Evolutionary conservation across 2,113 vertebrate genomes (phyloP).

Genomic region (Micronycteris hirsuta): DNA sequence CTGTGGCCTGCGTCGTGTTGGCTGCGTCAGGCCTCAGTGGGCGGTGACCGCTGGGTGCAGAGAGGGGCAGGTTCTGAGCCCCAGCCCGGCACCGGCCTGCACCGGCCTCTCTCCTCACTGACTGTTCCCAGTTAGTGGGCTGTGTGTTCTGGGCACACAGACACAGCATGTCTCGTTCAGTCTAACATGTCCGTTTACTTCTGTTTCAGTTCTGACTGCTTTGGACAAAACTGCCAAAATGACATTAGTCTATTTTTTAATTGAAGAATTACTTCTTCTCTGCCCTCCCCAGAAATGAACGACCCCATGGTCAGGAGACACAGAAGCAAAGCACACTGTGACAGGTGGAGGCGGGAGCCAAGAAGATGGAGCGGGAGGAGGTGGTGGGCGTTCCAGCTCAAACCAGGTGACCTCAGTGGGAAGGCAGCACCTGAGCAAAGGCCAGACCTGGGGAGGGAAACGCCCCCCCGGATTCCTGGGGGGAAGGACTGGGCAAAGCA

Average conservation of each 20-base stretch:
- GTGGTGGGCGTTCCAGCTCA: not conserved
- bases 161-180: not conserved
- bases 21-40: too few species aligned
- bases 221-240: not conserved
- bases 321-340: not conserved
- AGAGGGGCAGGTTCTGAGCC: too few species aligned
- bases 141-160: not conserved
- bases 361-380: not conserved
- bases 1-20: too few species aligned
- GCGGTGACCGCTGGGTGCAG: too few species aligned
- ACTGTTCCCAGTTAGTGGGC: not conserved
- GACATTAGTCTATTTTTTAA: not conserved
- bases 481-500: not conserved
- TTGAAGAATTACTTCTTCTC: not conserved
- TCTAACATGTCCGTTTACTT: not conserved
- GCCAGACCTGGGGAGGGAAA: not conserved
- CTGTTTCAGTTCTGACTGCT: not conserved
- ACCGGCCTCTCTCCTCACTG: not conserved
- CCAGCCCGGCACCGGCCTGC: too few species aligned
- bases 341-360: not conserved
- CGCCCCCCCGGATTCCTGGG: fast-evolving
- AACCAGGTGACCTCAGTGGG: fast-evolving
- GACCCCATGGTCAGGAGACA: not conserved
- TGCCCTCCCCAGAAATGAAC: not conserved
- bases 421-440: not conserved